Evolutionary conservation across 2,797 vertebrate species (phyloP), one percentile per base, ranked within the genome.

Genomic region (Peromyscus melanophrys): DNA sequence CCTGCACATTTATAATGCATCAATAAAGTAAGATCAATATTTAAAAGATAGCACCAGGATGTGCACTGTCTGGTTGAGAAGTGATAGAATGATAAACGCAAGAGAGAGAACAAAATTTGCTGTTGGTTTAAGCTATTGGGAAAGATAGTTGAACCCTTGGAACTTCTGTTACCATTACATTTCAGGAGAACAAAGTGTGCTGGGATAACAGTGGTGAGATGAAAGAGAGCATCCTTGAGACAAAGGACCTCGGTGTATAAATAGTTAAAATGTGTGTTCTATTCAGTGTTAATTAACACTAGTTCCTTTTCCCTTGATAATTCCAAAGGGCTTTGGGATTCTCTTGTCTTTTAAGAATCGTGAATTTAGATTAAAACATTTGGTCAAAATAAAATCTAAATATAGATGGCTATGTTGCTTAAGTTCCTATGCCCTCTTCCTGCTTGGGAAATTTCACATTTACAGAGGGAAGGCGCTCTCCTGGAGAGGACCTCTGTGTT

Each of bases 371-470:
- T 40, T 59, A 49, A 78, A 78, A 57, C 0, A 25, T 46, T 78
- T 34, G 23, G 34, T 25, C 11, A 75, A 73, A 76, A 75, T 40
- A n/a, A 25, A 27, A 2, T 76, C 27, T 82, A 40, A 91, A 95
- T 78, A 78, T 92, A 31, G 52, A 61, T 76, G 80, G 57, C 34
- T 27, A 25, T 65, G 46, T 55, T 57, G 61, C 86, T 86, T 11
- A 86, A 89, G 78, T 49, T 63, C 16, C n/a, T 31, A 5, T 86
- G 23, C 6, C 27, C 27, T n/a, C 37, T 92, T 90, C 49, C 81
- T 76, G 27, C 34, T 73, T 55, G 19, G 92, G 25, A n/a, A 73
- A 9, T 23, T 88, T 90, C 75, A 96, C 7, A 78, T 88, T 88
- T 92, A 13, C 59, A 84, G 88, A 82, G 57, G 63, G 37, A 84